These are phyloP conservation scores for Lydus trimaculatus DNA, from an alignment of 2,888 invertebrate genomes.

Conservation along the genomic window DNA sequence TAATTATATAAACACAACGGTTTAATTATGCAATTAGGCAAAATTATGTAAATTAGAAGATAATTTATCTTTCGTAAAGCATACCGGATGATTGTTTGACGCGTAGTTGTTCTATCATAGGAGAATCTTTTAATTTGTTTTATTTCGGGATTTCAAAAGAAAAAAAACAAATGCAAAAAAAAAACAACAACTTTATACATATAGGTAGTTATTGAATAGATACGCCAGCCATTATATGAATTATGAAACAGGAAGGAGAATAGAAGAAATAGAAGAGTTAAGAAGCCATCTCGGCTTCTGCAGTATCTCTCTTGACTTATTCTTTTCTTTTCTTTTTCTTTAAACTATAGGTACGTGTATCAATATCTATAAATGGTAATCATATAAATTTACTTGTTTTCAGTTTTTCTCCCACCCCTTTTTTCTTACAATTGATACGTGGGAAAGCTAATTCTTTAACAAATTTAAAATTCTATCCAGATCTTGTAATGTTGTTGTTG, in stretches of 20 bases:
- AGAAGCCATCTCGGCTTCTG: background rate
- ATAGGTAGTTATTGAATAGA: constrained; percentile 13
- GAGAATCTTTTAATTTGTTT: background rate
- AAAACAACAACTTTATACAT: too few species aligned
- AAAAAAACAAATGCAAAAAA: background rate
- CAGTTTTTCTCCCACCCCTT: constrained; percentile 23
- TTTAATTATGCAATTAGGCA: constrained; percentile 15
- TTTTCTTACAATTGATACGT: constrained; percentile 45
- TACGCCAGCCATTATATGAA: constrained; percentile 44
- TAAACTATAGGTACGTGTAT: constrained; percentile 18
- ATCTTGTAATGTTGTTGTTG: constrained; percentile 2
- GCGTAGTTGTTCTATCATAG: background rate
- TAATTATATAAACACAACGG: constrained; percentile 10
- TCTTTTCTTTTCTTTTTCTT: background rate
- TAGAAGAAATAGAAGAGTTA: background rate
- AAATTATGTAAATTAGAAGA: constrained; percentile 13
- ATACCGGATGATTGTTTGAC: constrained; percentile 1
- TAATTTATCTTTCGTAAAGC: constrained; percentile 1
- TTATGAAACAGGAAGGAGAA: constrained; percentile 50
- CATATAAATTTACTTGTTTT: constrained; percentile 18
- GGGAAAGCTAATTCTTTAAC: constrained; percentile 52
- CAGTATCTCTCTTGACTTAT: background rate
- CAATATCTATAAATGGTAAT: constrained; percentile 20
- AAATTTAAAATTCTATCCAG: constrained; percentile 50
- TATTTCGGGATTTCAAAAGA: too few species aligned